Percentiles rank a stretch among this genome's conserved stretches.
Conservation (phyloP, 2,797 vertebrate genomes). For the Bovichtus diacanthus region DNA sequence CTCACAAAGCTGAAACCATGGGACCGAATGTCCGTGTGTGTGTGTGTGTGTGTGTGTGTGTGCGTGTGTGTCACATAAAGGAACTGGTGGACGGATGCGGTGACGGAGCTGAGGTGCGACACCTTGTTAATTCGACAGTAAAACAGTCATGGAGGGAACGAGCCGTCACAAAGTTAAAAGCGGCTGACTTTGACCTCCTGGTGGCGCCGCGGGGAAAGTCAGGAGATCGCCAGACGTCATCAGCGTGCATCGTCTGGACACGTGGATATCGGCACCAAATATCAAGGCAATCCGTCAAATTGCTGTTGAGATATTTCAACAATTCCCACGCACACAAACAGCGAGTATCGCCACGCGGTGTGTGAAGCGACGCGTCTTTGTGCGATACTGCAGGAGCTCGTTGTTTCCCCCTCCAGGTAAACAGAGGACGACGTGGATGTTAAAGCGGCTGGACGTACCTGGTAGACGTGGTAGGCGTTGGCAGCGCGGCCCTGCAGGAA, state of each 20-base stretch:
- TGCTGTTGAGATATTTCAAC: not conserved
- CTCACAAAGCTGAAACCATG: constrained; percentile 28
- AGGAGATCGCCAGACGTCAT: not conserved
- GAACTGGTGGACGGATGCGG: constrained; percentile 8
- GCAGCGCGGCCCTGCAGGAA: constrained; percentile 96
- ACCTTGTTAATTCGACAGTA: constrained; percentile 75
- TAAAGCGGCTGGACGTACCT: constrained; percentile 81
- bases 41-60: too few relatives aligned
- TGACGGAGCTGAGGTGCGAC: constrained; percentile 60
- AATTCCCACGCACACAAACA: not conserved
- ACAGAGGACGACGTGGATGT: not conserved
- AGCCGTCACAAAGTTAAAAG: constrained; percentile 11
- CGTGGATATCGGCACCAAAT: not conserved
- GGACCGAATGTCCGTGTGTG: constrained; percentile 9
- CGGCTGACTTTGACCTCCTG: not conserved
- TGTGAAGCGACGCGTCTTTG: not conserved
- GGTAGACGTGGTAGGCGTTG: constrained; percentile 97
- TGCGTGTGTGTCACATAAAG: not conserved
- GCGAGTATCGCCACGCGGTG: not conserved
- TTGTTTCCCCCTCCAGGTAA: constrained; percentile 7
- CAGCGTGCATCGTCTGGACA: not conserved
- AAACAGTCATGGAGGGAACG: constrained; percentile 66
- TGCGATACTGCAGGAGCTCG: not conserved
- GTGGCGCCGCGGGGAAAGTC: not conserved
- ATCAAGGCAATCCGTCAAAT: not conserved